Evolutionary conservation across 2,888 invertebrate species (phyloP).

Genomic region (Caenorhabditis uteleia): DNA sequence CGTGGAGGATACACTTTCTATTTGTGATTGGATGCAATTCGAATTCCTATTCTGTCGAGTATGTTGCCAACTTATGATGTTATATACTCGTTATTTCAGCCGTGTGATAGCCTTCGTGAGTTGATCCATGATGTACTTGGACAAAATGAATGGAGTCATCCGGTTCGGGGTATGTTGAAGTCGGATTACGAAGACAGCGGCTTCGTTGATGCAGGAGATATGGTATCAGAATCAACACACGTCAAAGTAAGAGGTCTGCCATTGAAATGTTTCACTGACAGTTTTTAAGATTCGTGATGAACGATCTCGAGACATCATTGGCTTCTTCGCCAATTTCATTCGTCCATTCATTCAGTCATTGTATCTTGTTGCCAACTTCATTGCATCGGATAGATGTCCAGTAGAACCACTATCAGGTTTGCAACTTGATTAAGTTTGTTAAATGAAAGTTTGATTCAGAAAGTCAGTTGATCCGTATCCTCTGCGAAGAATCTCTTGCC

Average conservation of each 20-base stretch:
- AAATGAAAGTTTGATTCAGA: no score
- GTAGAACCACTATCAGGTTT: slow-evolving; percentile 7
- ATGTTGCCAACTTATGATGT: slow-evolving; percentile 3
- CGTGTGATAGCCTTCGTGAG: slow-evolving; percentile 51
- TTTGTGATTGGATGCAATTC: slow-evolving; percentile 57
- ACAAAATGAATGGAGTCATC: slow-evolving; percentile 16
- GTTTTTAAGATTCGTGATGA: slow-evolving; percentile 16
- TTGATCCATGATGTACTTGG: slow-evolving; percentile 26
- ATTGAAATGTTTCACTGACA: neutral
- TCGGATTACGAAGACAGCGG: slow-evolving; percentile 22
- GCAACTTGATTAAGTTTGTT: slow-evolving; percentile 3
- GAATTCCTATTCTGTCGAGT: slow-evolving; percentile 55
- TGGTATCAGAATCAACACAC: neutral
- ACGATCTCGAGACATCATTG: slow-evolving; percentile 18
- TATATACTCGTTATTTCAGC: slow-evolving; percentile 35
- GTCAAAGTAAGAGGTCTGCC: neutral
- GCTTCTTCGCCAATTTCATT: slow-evolving; percentile 59
- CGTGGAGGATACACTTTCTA: slow-evolving; percentile 31
- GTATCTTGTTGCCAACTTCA: slow-evolving; percentile 34
- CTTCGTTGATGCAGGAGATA: slow-evolving; percentile 11
- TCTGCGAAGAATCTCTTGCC: slow-evolving; percentile 35
- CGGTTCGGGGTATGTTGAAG: slow-evolving; percentile 8
- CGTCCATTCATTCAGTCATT: slow-evolving; percentile 60
- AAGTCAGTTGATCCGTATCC: slow-evolving; percentile 30
- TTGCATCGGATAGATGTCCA: slow-evolving; percentile 10